These are phyloP conservation scores for Drosophila rubida DNA, from an alignment of 2,888 invertebrate species.

Conservation along the genomic window DNA sequence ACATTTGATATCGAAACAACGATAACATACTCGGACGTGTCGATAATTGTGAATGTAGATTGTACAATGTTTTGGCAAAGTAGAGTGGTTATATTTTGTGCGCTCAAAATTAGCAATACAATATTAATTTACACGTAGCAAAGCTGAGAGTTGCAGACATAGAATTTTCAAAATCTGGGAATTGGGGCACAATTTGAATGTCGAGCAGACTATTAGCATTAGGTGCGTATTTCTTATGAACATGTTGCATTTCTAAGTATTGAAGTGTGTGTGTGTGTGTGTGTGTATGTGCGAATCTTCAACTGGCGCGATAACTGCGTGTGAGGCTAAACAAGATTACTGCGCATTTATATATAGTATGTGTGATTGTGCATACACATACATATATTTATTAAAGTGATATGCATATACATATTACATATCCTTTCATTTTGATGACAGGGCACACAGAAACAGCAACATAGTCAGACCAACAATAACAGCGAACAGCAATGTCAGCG, in stretches of 20 bases:
- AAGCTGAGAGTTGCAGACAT: background rate
- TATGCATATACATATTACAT: slow-evolving; percentile 19
- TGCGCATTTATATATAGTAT: slow-evolving; percentile 48
- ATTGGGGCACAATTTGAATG: slow-evolving; percentile 5
- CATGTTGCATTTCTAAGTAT: no score
- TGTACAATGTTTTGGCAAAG: slow-evolving; percentile 42
- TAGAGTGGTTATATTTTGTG: slow-evolving; percentile 9
- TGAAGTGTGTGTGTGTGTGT: no score
- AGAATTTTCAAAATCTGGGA: background rate
- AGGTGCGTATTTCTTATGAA: slow-evolving; percentile 7
- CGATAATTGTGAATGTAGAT: slow-evolving; percentile 21
- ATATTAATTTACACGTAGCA: slow-evolving; percentile 6
- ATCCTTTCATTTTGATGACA: slow-evolving; percentile 34
- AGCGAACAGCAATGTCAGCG: slow-evolving; percentile 44
- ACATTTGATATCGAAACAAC: slow-evolving; percentile 8
- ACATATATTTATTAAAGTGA: background rate
- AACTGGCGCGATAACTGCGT: slow-evolving; percentile 32
- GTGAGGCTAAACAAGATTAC: slow-evolving; percentile 35
- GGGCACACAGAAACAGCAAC: slow-evolving; percentile 6
- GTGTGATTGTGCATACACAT: slow-evolving; percentile 2
- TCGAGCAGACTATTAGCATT: background rate
- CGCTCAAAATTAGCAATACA: slow-evolving; percentile 35
- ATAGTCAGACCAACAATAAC: background rate
- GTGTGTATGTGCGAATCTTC: slow-evolving; percentile 27
- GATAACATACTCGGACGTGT: slow-evolving; percentile 18